phyloP scores from a whole-genome alignment of 2,888 invertebrate genomes.

The Xylophagus ater region DNA sequence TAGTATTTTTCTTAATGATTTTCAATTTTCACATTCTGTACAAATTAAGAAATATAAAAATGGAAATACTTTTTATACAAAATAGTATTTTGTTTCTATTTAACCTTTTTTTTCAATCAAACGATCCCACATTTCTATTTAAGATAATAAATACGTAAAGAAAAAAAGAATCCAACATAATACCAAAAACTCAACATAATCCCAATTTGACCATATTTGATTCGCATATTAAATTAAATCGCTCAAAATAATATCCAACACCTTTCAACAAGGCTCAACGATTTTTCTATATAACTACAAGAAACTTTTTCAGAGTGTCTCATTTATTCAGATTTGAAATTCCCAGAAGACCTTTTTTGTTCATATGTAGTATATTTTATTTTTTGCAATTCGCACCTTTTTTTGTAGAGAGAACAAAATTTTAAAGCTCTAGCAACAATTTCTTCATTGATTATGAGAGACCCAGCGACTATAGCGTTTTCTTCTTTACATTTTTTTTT shows the following conservation, averaged over 20 bases:
- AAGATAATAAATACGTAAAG: no score
- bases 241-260: conserved; percentile 10
- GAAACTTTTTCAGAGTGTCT: conserved; percentile 8
- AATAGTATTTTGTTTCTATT: no score
- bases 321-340: conserved; percentile 18
- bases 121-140: no score
- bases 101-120: no score
- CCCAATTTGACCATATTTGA: conserved; percentile 17
- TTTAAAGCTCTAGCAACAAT: not conserved
- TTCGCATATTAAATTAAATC: conserved; percentile 17
- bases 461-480: not conserved
- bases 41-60: no score
- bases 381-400: conserved; percentile 17
- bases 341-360: conserved; percentile 17
- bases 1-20: no score
- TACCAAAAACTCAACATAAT: conserved; percentile 11
- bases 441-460: not conserved
- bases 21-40: no score
- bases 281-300: no score
- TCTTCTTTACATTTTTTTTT: no score
- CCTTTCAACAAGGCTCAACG: conserved; percentile 4
- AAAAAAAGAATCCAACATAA: no score
- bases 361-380: conserved; percentile 6
- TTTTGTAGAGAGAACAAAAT: conserved; percentile 1
- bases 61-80: no score